phyloP scores from a whole-genome alignment of 2,888 invertebrate species.

The Cacoxenus indagator region DNA sequence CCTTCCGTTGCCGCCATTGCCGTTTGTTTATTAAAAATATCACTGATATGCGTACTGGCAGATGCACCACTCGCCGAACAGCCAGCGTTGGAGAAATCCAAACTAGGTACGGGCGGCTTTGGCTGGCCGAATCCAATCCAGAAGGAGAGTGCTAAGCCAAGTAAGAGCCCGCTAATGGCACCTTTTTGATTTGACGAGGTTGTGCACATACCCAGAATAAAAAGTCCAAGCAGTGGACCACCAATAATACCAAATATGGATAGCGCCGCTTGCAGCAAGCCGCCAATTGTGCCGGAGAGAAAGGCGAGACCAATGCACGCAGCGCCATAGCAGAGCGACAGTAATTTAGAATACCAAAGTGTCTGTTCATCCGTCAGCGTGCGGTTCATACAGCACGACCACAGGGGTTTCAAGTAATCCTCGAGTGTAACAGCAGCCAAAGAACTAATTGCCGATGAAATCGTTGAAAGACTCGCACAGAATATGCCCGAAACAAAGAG shows the following conservation, averaged over 20 bases:
- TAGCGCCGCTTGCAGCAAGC: slow-evolving; percentile 87
- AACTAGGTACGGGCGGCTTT: slow-evolving; percentile 74
- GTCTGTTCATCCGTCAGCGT: slow-evolving; percentile 69
- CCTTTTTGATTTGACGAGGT: slow-evolving; percentile 82
- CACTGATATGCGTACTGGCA: slow-evolving; percentile 20
- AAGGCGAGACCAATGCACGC: slow-evolving; percentile 86
- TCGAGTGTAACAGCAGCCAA: slow-evolving; percentile 90
- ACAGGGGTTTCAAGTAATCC: slow-evolving; percentile 81
- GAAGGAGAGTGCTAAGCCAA: slow-evolving; percentile 78
- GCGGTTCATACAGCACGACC: slow-evolving; percentile 62
- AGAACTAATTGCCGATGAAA: slow-evolving; percentile 92
- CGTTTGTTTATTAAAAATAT: slow-evolving; percentile 35
- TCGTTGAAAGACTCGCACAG: slow-evolving; percentile 90
- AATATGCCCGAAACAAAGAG: slow-evolving; percentile 93
- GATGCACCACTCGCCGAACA: slow-evolving; percentile 68
- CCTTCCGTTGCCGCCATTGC: slow-evolving; percentile 22
- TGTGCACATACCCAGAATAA: slow-evolving; percentile 88
- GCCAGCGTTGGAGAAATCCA: slow-evolving; percentile 75
- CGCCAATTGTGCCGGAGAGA: slow-evolving; percentile 84
- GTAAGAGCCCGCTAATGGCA: slow-evolving; percentile 76
- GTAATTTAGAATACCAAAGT: slow-evolving; percentile 76
- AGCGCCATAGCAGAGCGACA: slow-evolving; percentile 81
- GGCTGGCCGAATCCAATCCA: slow-evolving; percentile 91
- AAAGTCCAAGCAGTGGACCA: slow-evolving; percentile 88
- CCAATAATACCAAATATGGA: slow-evolving; percentile 91